Evolutionary conservation across 2,113 vertebrate genomes (phyloP).

Genomic region (Taurulus bubalis): DNA sequence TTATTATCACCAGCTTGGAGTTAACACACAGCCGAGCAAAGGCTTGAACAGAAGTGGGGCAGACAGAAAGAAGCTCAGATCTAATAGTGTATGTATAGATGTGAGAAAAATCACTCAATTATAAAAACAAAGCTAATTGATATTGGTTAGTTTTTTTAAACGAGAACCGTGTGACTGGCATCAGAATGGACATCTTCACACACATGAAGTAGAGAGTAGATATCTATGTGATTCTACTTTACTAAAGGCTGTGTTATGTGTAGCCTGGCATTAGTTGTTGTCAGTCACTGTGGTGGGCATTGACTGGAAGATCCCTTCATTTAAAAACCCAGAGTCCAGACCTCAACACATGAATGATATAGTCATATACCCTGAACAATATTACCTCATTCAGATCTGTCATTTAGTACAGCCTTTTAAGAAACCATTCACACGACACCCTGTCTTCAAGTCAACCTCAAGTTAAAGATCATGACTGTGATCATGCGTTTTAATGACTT

Average conservation of each 20-base stretch:
- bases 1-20: conserved; percentile 8
- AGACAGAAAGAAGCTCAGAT: background rate
- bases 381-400: conserved; percentile 62
- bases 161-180: conserved; percentile 20
- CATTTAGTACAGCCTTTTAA: conserved; percentile 69
- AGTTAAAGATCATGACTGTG: conserved; percentile 47
- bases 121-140: too few species aligned
- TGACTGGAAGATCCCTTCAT: conserved; percentile 71
- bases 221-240: conserved; percentile 56
- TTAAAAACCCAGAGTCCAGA: conserved; percentile 66
- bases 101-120: background rate
- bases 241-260: conserved; percentile 54
- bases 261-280: conserved; percentile 76
- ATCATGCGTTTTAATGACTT: conserved; percentile 42
- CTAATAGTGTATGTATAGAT: background rate
- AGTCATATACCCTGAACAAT: conserved; percentile 55
- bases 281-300: conserved; percentile 56
- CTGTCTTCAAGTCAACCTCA: conserved; percentile 58
- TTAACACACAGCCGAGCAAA: background rate
- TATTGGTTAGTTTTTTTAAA: background rate
- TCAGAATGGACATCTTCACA: conserved; percentile 25
- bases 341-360: conserved; percentile 67
- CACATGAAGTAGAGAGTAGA: conserved; percentile 37
- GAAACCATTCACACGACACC: conserved; percentile 49
- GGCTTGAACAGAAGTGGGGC: background rate